A percentile compares a stretch with the other conserved stretches of the same genome.
phyloP scores from a whole-genome alignment of 2,797 vertebrate species.

The Sphenodon punctatus region DNA sequence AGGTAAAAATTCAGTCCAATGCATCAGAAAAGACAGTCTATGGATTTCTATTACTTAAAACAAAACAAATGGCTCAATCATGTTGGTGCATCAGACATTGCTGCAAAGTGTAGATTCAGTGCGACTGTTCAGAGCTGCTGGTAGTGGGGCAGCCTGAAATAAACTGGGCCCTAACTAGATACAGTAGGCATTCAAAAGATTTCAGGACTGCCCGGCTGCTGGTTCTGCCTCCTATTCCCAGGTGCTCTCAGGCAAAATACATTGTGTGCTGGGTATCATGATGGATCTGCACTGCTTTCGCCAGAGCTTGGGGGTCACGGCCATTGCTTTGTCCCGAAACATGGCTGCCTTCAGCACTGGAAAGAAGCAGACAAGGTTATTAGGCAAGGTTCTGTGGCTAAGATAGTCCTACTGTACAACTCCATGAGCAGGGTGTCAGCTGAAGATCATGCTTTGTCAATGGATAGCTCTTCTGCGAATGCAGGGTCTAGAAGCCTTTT shows the following conservation, averaged over 20 bases:
- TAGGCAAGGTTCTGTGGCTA: not conserved
- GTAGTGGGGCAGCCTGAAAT: constrained; percentile 83
- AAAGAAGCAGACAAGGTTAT: constrained; percentile 20
- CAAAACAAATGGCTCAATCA: constrained; percentile 91
- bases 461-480: too few species aligned
- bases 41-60: constrained; percentile 81
- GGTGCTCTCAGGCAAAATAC: constrained; percentile 94
- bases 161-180: constrained; percentile 53
- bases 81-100: constrained; percentile 83
- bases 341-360: constrained; percentile 97
- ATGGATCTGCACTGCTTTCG: constrained; percentile 99
- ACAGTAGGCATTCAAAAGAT: constrained; percentile 55
- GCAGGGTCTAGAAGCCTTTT: too few species aligned
- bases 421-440: too few species aligned
- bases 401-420: too few species aligned
- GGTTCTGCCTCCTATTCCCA: constrained; percentile 53
- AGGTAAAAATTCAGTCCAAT: constrained; percentile 96
- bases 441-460: too few species aligned
- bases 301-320: constrained; percentile 95
- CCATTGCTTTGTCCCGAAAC: constrained; percentile 99
- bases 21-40: constrained; percentile 88
- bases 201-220: constrained; percentile 65
- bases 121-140: constrained; percentile 85
- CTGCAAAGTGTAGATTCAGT: constrained; percentile 78
- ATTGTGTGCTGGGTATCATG: constrained; percentile 99